Percentiles rank a stretch among this genome's conserved stretches.
Conservation (phyloP, 1,140 invertebrate species). For the Gerris buenoi region DNA sequence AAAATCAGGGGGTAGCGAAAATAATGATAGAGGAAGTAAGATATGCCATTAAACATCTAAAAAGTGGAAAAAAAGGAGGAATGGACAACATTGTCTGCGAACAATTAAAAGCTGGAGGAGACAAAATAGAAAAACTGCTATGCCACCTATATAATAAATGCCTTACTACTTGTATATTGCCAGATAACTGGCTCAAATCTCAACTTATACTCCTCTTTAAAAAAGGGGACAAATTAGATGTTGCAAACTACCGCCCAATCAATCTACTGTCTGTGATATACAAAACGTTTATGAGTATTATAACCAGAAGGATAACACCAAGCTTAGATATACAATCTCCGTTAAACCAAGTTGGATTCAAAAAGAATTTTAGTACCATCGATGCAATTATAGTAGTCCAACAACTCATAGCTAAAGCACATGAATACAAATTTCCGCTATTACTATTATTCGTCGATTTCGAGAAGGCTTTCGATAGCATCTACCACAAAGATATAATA, state of each 20-base stretch:
- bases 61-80: neutral
- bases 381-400: neutral
- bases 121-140: neutral
- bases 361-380: neutral
- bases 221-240: neutral
- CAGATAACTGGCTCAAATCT: neutral
- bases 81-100: neutral
- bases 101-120: neutral
- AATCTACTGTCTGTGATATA: neutral
- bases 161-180: neutral
- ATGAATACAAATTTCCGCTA: neutral
- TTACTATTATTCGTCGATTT: conserved; percentile 1
- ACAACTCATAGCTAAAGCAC: neutral
- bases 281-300: neutral
- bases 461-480: neutral
- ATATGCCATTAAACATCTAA: neutral
- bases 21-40: neutral
- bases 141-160: neutral
- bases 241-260: neutral
- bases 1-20: no score
- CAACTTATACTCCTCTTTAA: neutral
- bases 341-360: neutral
- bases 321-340: neutral
- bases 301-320: neutral
- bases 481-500: neutral